Percentiles rank a stretch among this genome's conserved stretches.
Conservation (phyloP, 2,888 invertebrate species). For the Erebia epiphron region DNA sequence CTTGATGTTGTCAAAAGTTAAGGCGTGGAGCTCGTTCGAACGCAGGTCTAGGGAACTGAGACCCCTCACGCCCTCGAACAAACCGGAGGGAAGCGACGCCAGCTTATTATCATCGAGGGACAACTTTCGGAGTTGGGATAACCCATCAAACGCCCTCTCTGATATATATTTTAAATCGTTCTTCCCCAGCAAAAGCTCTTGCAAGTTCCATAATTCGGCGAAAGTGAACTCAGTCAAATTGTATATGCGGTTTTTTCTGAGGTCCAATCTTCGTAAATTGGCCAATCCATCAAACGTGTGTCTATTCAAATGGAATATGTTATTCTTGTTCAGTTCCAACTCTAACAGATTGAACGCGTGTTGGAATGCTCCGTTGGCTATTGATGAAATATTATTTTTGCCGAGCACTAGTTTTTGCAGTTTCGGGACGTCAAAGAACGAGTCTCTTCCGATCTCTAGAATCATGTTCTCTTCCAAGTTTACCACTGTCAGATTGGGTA, state of each 20-base stretch:
- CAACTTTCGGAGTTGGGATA: conserved; percentile 87
- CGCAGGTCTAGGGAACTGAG: conserved; percentile 89
- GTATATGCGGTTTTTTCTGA: conserved; percentile 88
- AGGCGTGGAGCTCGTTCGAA: conserved; percentile 89
- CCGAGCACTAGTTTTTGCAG: conserved; percentile 90
- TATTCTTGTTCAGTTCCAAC: conserved; percentile 91
- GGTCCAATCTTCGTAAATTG: conserved; percentile 87
- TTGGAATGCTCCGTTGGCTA: conserved; percentile 93
- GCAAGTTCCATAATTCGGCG: conserved; percentile 88
- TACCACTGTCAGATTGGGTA: conserved; percentile 86
- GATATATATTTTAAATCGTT: conserved; percentile 88
- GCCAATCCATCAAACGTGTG: conserved; percentile 91
- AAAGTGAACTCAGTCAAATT: conserved; percentile 91
- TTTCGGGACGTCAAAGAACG: conserved; percentile 88
- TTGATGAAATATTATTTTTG: conserved; percentile 91
- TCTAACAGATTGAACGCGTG: conserved; percentile 89
- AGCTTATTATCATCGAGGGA: conserved; percentile 90
- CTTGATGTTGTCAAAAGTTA: conserved; percentile 89
- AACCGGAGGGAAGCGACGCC: conserved; percentile 86
- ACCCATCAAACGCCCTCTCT: conserved; percentile 89
- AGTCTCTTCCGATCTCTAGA: conserved; percentile 87
- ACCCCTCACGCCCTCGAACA: conserved; percentile 88
- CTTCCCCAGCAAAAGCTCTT: conserved; percentile 87
- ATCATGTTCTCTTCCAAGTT: conserved; percentile 90
- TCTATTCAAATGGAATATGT: conserved; percentile 88